Percentiles rank a stretch among this genome's conserved stretches.
Evolutionary conservation across 2,888 invertebrate species (phyloP).

Genomic region (Lasioglossum lativentre): DNA sequence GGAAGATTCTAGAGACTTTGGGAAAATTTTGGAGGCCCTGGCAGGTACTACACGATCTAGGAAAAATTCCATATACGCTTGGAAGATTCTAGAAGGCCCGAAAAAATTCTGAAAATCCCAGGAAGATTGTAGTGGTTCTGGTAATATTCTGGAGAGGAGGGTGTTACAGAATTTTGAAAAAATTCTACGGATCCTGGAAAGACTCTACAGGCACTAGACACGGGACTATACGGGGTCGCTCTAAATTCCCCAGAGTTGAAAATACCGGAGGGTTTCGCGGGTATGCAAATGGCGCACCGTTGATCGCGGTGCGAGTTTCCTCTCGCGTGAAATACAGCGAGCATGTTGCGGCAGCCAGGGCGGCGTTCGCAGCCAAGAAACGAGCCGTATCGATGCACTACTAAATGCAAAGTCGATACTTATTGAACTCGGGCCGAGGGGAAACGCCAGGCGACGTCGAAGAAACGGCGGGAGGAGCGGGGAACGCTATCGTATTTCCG

Average conservation of each 20-base stretch:
- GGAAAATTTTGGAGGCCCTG: not conserved
- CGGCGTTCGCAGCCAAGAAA: slow-evolving; percentile 13
- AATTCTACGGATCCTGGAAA: fast-evolving
- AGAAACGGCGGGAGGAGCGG: not conserved
- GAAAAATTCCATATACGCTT: not conserved
- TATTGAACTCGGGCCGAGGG: slow-evolving; percentile 59
- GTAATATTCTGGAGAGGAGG: no score
- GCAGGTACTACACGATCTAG: no score
- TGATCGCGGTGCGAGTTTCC: not conserved
- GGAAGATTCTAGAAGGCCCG: fast-evolving
- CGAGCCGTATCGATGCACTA: slow-evolving; percentile 52
- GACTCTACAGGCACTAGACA: not conserved
- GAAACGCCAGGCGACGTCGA: slow-evolving; percentile 3
- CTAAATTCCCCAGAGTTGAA: not conserved
- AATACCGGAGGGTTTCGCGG: not conserved
- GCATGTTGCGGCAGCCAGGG: slow-evolving; percentile 20
- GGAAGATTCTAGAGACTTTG: not conserved
- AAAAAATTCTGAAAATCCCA: no score
- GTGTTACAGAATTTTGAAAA: not conserved
- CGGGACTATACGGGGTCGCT: not conserved
- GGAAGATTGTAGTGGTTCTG: no score
- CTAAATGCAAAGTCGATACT: slow-evolving; percentile 73
- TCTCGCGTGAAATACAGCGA: not conserved
- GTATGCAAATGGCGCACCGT: not conserved
- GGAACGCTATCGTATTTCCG: slow-evolving; percentile 69